These are phyloP conservation scores for Metaphire vulgaris DNA, from an alignment of 1,140 invertebrate species.

Conservation along the genomic window DNA sequence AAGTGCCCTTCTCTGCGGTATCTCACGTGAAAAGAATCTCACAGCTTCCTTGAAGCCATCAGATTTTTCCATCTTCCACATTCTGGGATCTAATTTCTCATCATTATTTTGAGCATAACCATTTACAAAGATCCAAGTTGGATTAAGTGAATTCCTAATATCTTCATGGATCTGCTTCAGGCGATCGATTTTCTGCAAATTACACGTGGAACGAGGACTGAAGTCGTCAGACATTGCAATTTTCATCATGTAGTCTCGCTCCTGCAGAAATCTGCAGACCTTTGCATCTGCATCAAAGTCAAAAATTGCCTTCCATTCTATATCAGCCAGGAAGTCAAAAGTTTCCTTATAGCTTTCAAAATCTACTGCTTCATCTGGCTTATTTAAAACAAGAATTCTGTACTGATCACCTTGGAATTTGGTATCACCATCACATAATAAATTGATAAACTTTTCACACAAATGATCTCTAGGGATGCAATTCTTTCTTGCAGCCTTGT, in stretches of 20 bases:
- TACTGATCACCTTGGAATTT: slow-evolving; percentile 10
- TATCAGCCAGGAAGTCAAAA: slow-evolving; percentile 4
- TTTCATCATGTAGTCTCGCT: slow-evolving; percentile 19
- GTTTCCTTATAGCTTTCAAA: slow-evolving; percentile 5
- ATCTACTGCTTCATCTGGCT: neutral
- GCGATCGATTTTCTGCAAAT: slow-evolving; percentile 12
- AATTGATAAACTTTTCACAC: slow-evolving; percentile 2
- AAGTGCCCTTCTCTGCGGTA: slow-evolving; percentile 35
- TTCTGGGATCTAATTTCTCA: slow-evolving; percentile 22
- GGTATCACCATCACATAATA: slow-evolving; percentile 12
- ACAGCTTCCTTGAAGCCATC: slow-evolving; percentile 36
- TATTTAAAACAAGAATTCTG: slow-evolving; percentile 14
- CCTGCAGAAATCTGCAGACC: neutral
- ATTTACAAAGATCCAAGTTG: slow-evolving; percentile 25
- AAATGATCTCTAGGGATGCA: neutral
- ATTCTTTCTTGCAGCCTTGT: neutral
- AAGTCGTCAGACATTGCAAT: slow-evolving; percentile 9
- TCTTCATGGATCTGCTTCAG: slow-evolving; percentile 8
- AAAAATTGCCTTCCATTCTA: slow-evolving; percentile 24
- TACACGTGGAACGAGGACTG: neutral
- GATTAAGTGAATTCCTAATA: slow-evolving; percentile 11
- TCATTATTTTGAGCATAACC: slow-evolving; percentile 6
- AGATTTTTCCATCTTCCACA: slow-evolving; percentile 37
- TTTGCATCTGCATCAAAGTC: slow-evolving; percentile 19
- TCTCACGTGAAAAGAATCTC: slow-evolving; percentile 32